Base-by-base conservation (phyloP, 2,888 invertebrate genomes). In the Cheilosia grossa region DNA sequence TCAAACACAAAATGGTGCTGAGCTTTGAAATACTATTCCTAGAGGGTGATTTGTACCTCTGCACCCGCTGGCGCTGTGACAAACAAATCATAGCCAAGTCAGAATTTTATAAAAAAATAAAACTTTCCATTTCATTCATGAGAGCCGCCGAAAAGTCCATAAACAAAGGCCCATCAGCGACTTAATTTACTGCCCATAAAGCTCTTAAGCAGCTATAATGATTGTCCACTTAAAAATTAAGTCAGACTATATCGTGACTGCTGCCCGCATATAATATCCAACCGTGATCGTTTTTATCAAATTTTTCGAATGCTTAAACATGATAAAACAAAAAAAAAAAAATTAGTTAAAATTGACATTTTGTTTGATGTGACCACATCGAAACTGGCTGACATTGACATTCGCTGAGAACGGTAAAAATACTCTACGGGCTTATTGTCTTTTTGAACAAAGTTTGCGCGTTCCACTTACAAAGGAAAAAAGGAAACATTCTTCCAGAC, bases 1-100 rank as follows among this genome's bases (percentile, higher is more conserved):
- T 64, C 15, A 44, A 59, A 82, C 15, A 69, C 51, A 82, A 82
- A 79, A 79, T 79, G 78, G 67, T 63, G 67, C 27, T 47, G 24
- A 15, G 13, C 6, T 19, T 47, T 19, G 33, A 19, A 33, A 19
- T 27, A 53, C 73, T 2, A 13, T 27, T 40, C n/a, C 44, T 19
- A 15, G 42, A 58, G 42, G 33, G 79, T 64, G 58, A 37, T 10
- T 30, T 47, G 7, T 44, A 7, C 7, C 19, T n/a, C 4, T 37
- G 19, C 42, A 66, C 51, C 2, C 47, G 4, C 42, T 13, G 30
- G 1, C 47, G 4, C 42, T 13, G 30, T 42, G 13, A 51, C 13
- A 27, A 15, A 58, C 19, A 58, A 54, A 30, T 63, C 37, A 37
- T 4, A 37, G 37, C 37, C 40, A 17, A 51, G 53, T 54, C 33